Evolutionary conservation across 2,888 invertebrate species (phyloP), one percentile per base, ranked within the genome.

Genomic region (Drosophila eohydei): DNA sequence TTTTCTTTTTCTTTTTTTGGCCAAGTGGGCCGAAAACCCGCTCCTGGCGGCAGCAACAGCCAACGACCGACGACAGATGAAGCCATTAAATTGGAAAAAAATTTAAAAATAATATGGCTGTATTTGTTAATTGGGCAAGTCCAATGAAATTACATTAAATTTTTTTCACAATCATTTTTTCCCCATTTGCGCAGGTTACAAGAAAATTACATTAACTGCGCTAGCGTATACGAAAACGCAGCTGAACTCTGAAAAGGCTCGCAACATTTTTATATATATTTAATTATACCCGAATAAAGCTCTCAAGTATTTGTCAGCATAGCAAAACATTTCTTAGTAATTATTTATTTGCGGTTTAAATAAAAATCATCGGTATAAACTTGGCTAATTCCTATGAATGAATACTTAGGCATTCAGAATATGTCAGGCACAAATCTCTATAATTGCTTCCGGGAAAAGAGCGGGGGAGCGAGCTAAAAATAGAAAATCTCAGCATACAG

Each of bases 91-190:
- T 78, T 71, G 74, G 74, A 86, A 38, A 38, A 12, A 12, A 32
- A 34, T 32, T 7, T 8, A 36, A 52, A 36, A 90, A 82, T 86
- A 78, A 88, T 88, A 76, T 79, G 72, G 61, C 71, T 52, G 57
- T 70, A 78, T 65, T 82, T 69, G 77, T 75, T 86, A 88, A 90
- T 90, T 90, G 87, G 74, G 80, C 80, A 77, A 80, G 81, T 79
- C 78, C 68, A 73, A 69, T 78, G 88, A 67, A 82, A 89, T 80
- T 85, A 78, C 66, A 71, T 46, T 21, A 21, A 1, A 21, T 21
- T 21, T 21, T 21, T 21, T 21, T 21, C 21, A 21, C 21, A 21
- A 21, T 21, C 1, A 21, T 21, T 50, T 38, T 38, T 26, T 11
- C 7, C 9, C 21, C 9, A 41, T 55, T 50, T 16, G 34, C 34